A percentile compares a stretch with the other conserved stretches of the same genome.
Evolutionary conservation across 2,797 vertebrate species (phyloP).

Genomic region (Hemitrygon akajei): DNA sequence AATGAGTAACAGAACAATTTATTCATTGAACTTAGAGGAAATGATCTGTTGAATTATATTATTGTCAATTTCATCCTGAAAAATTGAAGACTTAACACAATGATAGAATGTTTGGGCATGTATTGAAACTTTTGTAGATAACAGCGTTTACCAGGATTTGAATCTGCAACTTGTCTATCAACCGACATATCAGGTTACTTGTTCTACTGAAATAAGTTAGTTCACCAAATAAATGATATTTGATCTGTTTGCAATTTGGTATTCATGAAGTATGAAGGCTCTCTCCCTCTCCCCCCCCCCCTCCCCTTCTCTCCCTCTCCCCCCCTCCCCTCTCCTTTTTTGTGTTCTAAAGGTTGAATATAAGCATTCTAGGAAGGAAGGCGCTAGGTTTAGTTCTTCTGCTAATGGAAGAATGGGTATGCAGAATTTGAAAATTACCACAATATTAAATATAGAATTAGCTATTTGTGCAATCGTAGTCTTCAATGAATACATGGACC

Average conservation of each 20-base stretch:
- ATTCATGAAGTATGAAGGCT: not conserved
- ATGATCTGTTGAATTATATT: conserved; percentile 5
- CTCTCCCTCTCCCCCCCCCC: too few relatives aligned
- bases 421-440: not conserved
- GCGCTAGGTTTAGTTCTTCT: not conserved
- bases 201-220: not conserved
- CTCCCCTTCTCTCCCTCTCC: too few relatives aligned
- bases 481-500: not conserved
- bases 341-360: not conserved
- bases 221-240: not conserved
- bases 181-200: not conserved
- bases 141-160: not conserved
- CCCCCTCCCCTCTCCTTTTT: not conserved
- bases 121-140: conserved; percentile 16
- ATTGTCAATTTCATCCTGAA: not conserved
- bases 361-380: not conserved
- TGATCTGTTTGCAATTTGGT: not conserved
- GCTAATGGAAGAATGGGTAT: not conserved
- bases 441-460: not conserved
- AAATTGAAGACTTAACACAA: conserved; percentile 20
- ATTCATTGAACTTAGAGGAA: conserved; percentile 6
- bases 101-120: conserved; percentile 10
- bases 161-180: not conserved
- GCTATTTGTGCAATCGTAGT: not conserved
- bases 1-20: conserved; percentile 17